Evolutionary conservation across 1,140 invertebrate genomes (phyloP).

Genomic region (Solenopsis fugax): DNA sequence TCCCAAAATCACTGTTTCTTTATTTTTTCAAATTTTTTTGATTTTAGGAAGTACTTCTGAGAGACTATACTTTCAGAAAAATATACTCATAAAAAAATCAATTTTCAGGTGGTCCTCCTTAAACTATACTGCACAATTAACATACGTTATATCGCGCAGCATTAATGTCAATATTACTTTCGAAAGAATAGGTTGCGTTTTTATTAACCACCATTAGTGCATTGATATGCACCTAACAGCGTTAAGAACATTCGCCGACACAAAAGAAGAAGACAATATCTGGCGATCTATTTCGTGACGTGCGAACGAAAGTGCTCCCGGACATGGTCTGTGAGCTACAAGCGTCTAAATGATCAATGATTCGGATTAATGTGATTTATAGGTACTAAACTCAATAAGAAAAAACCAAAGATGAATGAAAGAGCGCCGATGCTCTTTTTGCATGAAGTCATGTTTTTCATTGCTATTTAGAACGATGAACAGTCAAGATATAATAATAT

Average conservation of each 20-base stretch:
- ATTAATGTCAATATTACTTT: slow-evolving; percentile 60
- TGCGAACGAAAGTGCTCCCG: slow-evolving; percentile 58
- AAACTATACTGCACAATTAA: slow-evolving; percentile 5
- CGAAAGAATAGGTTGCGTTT: slow-evolving; percentile 64
- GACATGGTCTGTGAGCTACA: slow-evolving; percentile 52
- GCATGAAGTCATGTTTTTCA: neutral
- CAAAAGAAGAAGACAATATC: slow-evolving; percentile 61
- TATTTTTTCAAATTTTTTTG: too few relatives aligned
- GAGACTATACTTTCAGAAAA: too few relatives aligned
- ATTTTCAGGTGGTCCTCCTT: neutral
- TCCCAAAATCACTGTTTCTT: too few relatives aligned
- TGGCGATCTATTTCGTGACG: slow-evolving; percentile 50
- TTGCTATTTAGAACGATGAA: neutral
- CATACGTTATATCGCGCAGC: neutral
- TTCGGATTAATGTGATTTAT: slow-evolving; percentile 44
- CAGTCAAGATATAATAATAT: slow-evolving; percentile 20
- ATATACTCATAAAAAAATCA: too few relatives aligned
- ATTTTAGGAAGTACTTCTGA: too few relatives aligned
- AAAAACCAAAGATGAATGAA: slow-evolving; percentile 39
- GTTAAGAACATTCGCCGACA: slow-evolving; percentile 60
- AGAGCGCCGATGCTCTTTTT: neutral
- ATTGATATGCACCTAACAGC: slow-evolving; percentile 62
- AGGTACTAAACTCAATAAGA: neutral
- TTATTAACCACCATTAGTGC: slow-evolving; percentile 55
- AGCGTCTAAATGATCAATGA: slow-evolving; percentile 38